Evolutionary conservation across 2,113 vertebrate species (phyloP).

Genomic region (Centrocercus urophasianus): DNA sequence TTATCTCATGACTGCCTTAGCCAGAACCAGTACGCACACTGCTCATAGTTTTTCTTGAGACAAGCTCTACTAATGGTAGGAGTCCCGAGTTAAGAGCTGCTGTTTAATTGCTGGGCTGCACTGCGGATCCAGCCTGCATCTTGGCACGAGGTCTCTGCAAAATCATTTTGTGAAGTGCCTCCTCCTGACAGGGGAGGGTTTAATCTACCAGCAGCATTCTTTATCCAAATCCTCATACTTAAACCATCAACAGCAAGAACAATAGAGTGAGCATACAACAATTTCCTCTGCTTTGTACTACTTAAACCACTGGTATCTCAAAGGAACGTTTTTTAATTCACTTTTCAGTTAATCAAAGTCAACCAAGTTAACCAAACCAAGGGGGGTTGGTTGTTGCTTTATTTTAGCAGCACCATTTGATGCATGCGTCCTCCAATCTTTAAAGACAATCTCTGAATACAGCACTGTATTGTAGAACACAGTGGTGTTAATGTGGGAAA

Average conservation of each 20-base stretch:
- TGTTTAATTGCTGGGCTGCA: neutral
- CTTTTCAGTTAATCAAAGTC: conserved; percentile 41
- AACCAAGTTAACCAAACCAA: conserved; percentile 35
- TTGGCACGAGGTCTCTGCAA: neutral
- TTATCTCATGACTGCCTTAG: neutral
- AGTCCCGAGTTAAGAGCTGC: neutral
- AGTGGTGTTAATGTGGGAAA: neutral
- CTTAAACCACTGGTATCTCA: conserved; percentile 41
- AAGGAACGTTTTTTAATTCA: conserved; percentile 48
- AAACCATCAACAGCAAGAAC: conserved; percentile 22
- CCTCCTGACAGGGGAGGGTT: neutral
- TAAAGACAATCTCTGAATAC: neutral
- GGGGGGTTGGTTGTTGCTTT: neutral
- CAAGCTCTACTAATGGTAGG: neutral
- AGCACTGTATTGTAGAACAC: neutral
- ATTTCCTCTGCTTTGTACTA: conserved; percentile 27
- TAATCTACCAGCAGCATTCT: neutral
- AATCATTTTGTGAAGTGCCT: neutral
- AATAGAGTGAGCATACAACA: neutral
- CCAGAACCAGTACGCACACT: neutral
- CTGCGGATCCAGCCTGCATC: neutral
- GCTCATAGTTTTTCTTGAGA: neutral
- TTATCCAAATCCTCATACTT: conserved; percentile 7
- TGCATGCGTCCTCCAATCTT: neutral
- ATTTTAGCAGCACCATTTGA: neutral